Evolutionary conservation across 2,113 vertebrate genomes (phyloP), one percentile per base, ranked within the genome.

Genomic region (Archocentrus centrarchus): DNA sequence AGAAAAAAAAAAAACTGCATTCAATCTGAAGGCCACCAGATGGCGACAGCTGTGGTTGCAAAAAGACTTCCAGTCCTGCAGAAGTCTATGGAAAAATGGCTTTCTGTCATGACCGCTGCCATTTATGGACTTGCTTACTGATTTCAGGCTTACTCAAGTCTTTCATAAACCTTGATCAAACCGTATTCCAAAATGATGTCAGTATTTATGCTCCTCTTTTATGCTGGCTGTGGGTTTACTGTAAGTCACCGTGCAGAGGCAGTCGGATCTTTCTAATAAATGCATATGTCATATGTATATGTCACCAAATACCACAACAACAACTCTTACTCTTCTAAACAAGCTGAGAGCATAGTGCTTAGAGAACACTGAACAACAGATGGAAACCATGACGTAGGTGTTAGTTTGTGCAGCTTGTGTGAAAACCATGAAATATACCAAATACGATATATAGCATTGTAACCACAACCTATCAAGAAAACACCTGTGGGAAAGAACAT

Each of bases 371-470:
- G 18, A 53, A 57, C 17, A 22, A n/a, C n/a, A 58, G 50, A 14
- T 44, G 11, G 32, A 75, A 66, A 77, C n/a, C n/a, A 86, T 41
- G 59, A 86, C 24, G 5, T 81, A 60, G 61, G 75, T 84, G 84
- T 82, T 53, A 83, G 3, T n/a, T 1, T 6, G 35, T 7, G 7
- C 10, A 6, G 13, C n/a, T 47, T 1, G 13, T 80, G 81, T 70
- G 79, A 85, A 87, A 87, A 75, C 10, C 39, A 53, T 11, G 27
- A 22, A 5, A 22, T 22, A 7, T 6, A 7, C 11, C 59, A 53
- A n/a, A 9, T 44, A 73, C 83, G 50, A 50, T 27, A 79, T 57
- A 79, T 11, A 62, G 7, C 24, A 73, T 2, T 32, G 10, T 58
- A 30, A 62, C 35, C 76, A 78, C 30, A 35, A 55, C 10, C 61